Conservation (phyloP, 1,140 invertebrate genomes). For the Drosophila kanapiae region DNA sequence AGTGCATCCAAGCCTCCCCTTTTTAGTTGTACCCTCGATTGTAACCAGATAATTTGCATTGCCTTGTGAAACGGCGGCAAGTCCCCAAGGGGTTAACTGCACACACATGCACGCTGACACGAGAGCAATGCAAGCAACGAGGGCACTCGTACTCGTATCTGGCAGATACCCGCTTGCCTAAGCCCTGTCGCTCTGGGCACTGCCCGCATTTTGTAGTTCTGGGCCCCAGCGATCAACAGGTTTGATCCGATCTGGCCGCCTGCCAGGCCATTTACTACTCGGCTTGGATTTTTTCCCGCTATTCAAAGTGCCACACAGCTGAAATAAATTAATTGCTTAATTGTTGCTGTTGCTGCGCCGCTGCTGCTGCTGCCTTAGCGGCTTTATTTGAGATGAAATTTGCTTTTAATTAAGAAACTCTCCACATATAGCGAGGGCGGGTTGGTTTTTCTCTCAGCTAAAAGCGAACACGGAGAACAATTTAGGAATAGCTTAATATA, state of each 20-base stretch:
- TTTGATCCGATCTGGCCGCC: slow-evolving; percentile 57
- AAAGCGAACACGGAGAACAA: slow-evolving; percentile 7
- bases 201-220: slow-evolving; percentile 46
- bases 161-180: slow-evolving; percentile 26
- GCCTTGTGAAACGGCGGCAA: slow-evolving; percentile 29
- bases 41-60: slow-evolving; percentile 44
- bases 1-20: slow-evolving; percentile 34
- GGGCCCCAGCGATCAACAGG: slow-evolving; percentile 64
- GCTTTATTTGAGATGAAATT: slow-evolving; percentile 77
- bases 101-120: neutral
- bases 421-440: slow-evolving; percentile 38
- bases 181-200: slow-evolving; percentile 50
- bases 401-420: slow-evolving; percentile 79
- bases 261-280: slow-evolving; percentile 45
- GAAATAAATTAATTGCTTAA: slow-evolving; percentile 83
- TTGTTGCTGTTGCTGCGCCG: slow-evolving; percentile 49
- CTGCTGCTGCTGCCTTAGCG: slow-evolving; percentile 42
- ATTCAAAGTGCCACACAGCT: slow-evolving; percentile 59
- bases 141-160: slow-evolving; percentile 21
- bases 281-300: slow-evolving; percentile 70
- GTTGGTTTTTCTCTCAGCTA: slow-evolving; percentile 11
- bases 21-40: slow-evolving; percentile 7
- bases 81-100: slow-evolving; percentile 24
- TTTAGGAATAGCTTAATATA: neutral
- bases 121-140: neutral